Base-by-base conservation (phyloP, 2,113 vertebrate species). In the Polyodon spathula region DNA sequence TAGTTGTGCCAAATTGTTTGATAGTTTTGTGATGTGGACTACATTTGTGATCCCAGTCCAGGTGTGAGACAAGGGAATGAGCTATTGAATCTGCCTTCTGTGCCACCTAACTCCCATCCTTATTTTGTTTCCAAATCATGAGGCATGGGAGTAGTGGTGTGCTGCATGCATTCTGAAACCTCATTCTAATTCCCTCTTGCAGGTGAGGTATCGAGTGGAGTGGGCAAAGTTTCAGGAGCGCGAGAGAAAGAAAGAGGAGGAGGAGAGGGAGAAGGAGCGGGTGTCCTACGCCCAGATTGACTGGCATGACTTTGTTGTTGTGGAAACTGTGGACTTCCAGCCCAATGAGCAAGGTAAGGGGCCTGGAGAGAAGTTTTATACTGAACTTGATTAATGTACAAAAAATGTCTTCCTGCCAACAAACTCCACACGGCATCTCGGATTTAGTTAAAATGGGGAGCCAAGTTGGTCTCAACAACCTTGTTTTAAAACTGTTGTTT, bases 201-300 rank as follows among this genome's bases (percentile, higher is more conserved):
- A 98, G 96, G 94, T 97, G 37, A 92, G 88, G 65, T 97, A 99
- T 76, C 87, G 96, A 55, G 95, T 99, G 59, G 96, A 99, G 68
- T 98, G 96, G 96, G 95, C 95, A 59, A 98, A 98, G 76, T 98
- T 93, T 70, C 95, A 99, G 83, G 96, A 98, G 61, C 87, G 95
- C 8, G 94, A 98, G 77, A 86, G 94, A 55, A 98, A 92, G 82
- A 98, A 99, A 61, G 96, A 99, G 42, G 95, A 99, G 64, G 96
- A 99, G 68, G 96, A 99, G 76, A 85, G 95, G 39, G 95, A 99
- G 71, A 93, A 93, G 56, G 96, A 99, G 58, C 82, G 96, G 0
- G 96, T 99, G 37, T 93, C 96, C 8, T 99, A 98, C 42, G 96
- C 96, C 14, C 96, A 99, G 76, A 97, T 99, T 0, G 96, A 99